Base-by-base conservation (phyloP, 92 coral and sea anemone species). In the Porites evermanni region DNA sequence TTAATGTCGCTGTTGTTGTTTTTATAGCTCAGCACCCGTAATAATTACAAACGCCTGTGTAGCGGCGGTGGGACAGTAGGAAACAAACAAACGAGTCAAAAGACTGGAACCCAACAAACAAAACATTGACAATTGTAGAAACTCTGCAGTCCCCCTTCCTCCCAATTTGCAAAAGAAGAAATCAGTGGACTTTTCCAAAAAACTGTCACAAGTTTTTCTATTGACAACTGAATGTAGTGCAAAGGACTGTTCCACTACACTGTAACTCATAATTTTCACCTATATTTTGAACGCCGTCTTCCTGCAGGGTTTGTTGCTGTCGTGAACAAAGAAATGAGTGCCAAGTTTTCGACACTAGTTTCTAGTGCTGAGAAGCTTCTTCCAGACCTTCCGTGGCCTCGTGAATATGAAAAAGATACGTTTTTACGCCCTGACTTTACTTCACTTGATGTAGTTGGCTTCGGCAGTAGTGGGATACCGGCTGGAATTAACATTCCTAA, bases 401-500 rank as follows among this genome's bases (percentile, higher is more conserved):
- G 87, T 44, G 94, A 92, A 18, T 97, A 92, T 53, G 99, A 97
- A 72, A 97, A 95, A 68, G 98, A 97, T 84, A 86, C 84, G 61
- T 97, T 97, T 70, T 89, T 97, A 13, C 91, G 98, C 14, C 99
- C 99, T 51, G 99, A 97, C 87, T 97, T 97, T 56, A 97, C 99
- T n/a, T 97, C 99, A 18, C 88, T 97, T 52, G 99, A 97, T 87
- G 94, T 97, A 10, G 84, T 97, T 17, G 98, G 94, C 1, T 97
- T 91, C 90, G 99, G 99, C 24, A 93, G 95, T 50, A 95, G 97
- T 83, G 99, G 99, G 17, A 91, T 97, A 24, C 99, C 99, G 1
- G 99, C 98, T 44, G 99, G 99, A 32, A 97, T 97, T 64, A 97
- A 97, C 75, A 97, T 97, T 53, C 99, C 99, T 7, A 97, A 97